A percentile compares a stretch with the other conserved stretches of the same genome.
Evolutionary conservation across 1,140 invertebrate genomes (phyloP).

Genomic region (Colletes latitarsis): DNA sequence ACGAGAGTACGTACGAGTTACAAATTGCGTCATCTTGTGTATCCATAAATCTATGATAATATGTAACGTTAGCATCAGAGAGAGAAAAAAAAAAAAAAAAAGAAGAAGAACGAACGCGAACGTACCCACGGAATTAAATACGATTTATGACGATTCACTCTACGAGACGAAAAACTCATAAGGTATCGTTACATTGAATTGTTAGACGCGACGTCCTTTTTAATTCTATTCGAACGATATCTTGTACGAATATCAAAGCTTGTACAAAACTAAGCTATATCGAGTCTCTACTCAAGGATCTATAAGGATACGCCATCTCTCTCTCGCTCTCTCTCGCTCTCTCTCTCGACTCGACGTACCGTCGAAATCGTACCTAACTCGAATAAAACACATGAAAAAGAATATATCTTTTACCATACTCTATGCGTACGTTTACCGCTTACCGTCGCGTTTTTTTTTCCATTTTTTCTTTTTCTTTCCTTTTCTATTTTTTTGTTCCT

Average conservation of each 20-base stretch:
- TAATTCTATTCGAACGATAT: conserved; percentile 57
- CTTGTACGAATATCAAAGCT: conserved; percentile 66
- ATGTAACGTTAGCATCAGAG: conserved; percentile 20
- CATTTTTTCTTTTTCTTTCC: not conserved
- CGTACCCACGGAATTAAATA: not conserved
- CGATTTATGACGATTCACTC: conserved; percentile 1
- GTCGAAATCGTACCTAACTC: not conserved
- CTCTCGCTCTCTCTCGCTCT: conserved; percentile 1
- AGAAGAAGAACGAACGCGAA: conserved; percentile 7
- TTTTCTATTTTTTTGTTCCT: conserved; percentile 10
- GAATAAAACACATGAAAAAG: conserved; percentile 7
- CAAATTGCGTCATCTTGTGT: conserved; percentile 32
- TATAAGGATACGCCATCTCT: conserved; percentile 15
- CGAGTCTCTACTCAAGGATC: conserved; percentile 46
- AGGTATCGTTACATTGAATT: conserved; percentile 54
- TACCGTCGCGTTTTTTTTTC: conserved; percentile 4
- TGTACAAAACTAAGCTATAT: conserved; percentile 69
- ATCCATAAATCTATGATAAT: conserved; percentile 38
- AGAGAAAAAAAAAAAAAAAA: not conserved
- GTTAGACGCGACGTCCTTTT: conserved; percentile 21
- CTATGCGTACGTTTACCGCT: not conserved
- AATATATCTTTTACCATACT: conserved; percentile 11
- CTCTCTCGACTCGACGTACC: not conserved
- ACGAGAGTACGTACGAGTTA: conserved; percentile 21
- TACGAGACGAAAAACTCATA: conserved; percentile 52